A percentile compares a stretch with the other conserved stretches of the same genome.
Conservation (phyloP, 2,797 vertebrate species). For the Smutsia temminckii region DNA sequence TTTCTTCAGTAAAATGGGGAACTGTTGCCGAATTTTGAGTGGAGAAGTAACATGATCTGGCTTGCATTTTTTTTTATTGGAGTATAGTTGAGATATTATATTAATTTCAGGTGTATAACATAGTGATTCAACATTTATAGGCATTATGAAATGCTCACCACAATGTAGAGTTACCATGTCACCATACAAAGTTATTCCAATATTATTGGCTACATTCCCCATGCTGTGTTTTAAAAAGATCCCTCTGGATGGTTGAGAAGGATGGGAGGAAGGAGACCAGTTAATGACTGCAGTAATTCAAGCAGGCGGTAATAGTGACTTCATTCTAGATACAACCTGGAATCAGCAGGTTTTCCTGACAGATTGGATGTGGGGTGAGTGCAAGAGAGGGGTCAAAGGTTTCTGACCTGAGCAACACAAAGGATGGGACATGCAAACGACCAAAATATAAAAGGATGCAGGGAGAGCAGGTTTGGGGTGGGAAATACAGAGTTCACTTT, state of each 20-base stretch:
- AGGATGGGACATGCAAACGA: background rate
- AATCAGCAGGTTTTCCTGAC: background rate
- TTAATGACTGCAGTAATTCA: background rate
- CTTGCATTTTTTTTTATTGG: background rate
- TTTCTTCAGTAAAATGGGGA: background rate
- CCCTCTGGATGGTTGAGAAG: background rate
- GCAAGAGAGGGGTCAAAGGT: background rate
- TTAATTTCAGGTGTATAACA: too few relatives aligned
- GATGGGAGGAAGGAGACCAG: background rate
- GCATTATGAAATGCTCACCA: too few relatives aligned
- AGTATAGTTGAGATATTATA: too few relatives aligned
- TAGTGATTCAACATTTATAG: too few relatives aligned
- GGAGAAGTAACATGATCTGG: background rate
- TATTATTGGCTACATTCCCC: too few relatives aligned
- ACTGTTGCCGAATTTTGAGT: background rate
- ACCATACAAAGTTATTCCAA: too few relatives aligned
- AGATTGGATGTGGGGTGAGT: background rate
- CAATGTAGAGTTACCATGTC: too few relatives aligned
- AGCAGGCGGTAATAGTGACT: background rate
- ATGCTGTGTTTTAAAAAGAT: background rate
- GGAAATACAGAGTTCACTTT: rapidly evolving
- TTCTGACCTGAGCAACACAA: background rate
- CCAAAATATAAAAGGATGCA: background rate
- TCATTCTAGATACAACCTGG: background rate
- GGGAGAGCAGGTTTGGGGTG: background rate